phyloP scores from a whole-genome alignment of 2,888 invertebrate genomes.

The Thereva nobilitata region DNA sequence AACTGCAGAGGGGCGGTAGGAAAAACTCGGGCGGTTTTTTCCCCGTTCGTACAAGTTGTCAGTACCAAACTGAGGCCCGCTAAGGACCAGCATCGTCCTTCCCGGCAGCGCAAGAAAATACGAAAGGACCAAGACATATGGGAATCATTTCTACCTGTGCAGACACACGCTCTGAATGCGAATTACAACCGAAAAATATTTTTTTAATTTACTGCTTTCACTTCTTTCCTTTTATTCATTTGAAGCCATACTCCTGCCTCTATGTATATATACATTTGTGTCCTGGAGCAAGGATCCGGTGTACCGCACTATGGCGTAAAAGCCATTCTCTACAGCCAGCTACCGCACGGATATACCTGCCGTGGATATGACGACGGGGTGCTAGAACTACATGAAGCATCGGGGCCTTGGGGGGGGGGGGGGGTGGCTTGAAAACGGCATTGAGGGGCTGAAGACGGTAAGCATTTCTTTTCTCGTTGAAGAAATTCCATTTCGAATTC shows the following conservation, averaged over 20 bases:
- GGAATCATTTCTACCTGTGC: conserved; percentile 2
- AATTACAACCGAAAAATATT: conserved; percentile 28
- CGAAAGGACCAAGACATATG: conserved; percentile 21
- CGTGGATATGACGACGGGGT: no score
- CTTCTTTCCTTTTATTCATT: conserved; percentile 29
- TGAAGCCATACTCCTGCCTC: neutral
- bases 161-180: conserved; percentile 28
- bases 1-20: neutral
- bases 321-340: conserved; percentile 31
- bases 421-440: no score
- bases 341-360: conserved; percentile 10
- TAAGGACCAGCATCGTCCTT: conserved; percentile 4
- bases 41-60: neutral
- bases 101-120: neutral
- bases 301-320: neutral
- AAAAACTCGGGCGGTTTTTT: conserved; percentile 7
- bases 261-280: neutral
- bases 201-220: conserved; percentile 33
- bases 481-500: conserved; percentile 31
- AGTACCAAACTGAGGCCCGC: neutral
- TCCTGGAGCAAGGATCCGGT: neutral
- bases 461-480: conserved; percentile 23
- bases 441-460: neutral
- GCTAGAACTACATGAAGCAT: neutral
- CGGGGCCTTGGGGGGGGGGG: neutral